Evolutionary conservation across 2,888 invertebrate species (phyloP).

Genomic region (Ariolimax columbianus): DNA sequence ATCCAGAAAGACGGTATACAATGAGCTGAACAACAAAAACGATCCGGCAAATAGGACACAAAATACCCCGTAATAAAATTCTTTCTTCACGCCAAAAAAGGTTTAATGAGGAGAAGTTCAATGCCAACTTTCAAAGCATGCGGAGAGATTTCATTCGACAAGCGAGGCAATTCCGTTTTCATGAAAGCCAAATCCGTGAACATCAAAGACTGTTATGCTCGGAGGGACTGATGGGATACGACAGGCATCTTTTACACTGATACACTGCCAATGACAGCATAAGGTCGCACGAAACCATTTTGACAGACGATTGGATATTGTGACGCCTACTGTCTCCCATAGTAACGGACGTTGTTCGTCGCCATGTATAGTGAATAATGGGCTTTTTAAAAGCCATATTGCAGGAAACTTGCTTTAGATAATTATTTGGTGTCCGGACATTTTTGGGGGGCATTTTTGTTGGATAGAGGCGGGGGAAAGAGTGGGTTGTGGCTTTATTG

Average conservation of each 20-base stretch:
- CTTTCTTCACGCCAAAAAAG: not conserved
- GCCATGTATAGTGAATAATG: too few species aligned
- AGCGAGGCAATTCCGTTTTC: not conserved
- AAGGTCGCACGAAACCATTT: conserved; percentile 9
- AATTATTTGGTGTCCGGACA: too few species aligned
- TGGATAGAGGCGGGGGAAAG: too few species aligned
- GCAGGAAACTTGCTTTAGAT: too few species aligned
- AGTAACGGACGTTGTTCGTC: not conserved
- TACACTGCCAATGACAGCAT: conserved; percentile 7
- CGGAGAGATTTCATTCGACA: conserved; percentile 14
- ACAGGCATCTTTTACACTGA: conserved; percentile 33
- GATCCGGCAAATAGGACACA: not conserved
- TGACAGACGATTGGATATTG: conserved; percentile 16
- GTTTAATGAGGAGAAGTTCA: conserved; percentile 12
- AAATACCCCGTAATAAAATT: not conserved
- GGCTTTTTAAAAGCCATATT: too few species aligned
- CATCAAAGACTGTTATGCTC: conserved; percentile 36
- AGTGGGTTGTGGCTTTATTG: too few species aligned
- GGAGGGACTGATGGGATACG: conserved; percentile 28
- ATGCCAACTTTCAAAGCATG: conserved; percentile 24
- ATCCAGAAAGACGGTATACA: too few species aligned
- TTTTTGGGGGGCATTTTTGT: too few species aligned
- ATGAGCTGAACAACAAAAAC: too few species aligned
- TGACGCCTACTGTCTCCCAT: conserved; percentile 21
- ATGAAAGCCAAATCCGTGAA: not conserved